Evolutionary conservation across 2,797 vertebrate species (phyloP).

Genomic region (Chiloscyllium punctatum): DNA sequence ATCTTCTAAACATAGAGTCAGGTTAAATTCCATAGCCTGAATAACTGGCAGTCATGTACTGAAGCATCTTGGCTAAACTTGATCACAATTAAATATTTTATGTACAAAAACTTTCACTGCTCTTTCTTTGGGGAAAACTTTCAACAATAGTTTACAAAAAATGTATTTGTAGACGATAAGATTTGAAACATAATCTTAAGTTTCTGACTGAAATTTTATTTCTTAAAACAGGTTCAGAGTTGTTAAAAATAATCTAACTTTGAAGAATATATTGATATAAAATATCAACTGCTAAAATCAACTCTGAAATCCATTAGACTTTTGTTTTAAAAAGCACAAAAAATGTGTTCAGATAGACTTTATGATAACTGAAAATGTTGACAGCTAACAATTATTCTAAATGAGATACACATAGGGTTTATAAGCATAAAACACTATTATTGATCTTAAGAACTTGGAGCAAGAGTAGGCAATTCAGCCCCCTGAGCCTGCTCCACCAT

Average conservation of each 20-base stretch:
- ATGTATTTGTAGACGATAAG: neutral
- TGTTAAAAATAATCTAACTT: neutral
- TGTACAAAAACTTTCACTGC: neutral
- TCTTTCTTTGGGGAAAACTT: neutral
- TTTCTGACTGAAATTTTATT: neutral
- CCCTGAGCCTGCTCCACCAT: too few relatives aligned
- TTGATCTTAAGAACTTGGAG: too few relatives aligned
- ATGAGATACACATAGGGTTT: too few relatives aligned
- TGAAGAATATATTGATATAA: neutral
- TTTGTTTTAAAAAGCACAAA: neutral
- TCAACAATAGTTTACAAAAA: neutral
- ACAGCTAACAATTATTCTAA: neutral
- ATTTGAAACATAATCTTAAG: neutral
- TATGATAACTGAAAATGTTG: neutral
- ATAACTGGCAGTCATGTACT: neutral
- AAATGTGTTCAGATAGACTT: neutral
- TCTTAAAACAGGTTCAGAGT: neutral
- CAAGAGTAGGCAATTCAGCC: too few relatives aligned
- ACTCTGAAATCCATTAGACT: neutral
- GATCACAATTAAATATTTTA: neutral
- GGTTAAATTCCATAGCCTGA: slow-evolving; percentile 4
- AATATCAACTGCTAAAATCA: neutral
- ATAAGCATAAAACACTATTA: neutral
- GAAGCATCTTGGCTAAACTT: neutral
- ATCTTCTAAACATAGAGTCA: slow-evolving; percentile 22